These are phyloP conservation scores for Cebus imitator DNA, from an alignment of 2,113 vertebrate genomes.

Conservation along the genomic window DNA sequence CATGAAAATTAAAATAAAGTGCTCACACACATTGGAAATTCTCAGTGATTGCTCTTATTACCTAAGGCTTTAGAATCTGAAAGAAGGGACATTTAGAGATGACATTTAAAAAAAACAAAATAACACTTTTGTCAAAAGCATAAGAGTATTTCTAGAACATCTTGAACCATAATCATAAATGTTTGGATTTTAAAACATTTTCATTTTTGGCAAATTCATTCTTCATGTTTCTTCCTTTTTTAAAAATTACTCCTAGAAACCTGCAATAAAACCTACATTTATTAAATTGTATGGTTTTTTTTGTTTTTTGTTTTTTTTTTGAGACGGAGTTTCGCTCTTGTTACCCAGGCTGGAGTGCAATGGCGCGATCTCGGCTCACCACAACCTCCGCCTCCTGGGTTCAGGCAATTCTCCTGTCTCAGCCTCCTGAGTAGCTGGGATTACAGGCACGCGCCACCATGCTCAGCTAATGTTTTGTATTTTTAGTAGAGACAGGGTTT, in stretches of 20 bases:
- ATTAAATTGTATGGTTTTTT: neutral
- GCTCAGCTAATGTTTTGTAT: too few relatives aligned
- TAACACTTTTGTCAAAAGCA: slow-evolving; percentile 17
- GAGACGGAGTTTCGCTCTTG: too few relatives aligned
- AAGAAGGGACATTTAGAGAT: slow-evolving; percentile 26
- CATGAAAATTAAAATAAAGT: slow-evolving; percentile 39
- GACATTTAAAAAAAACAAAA: neutral
- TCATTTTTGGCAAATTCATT: slow-evolving; percentile 51
- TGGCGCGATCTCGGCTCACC: too few relatives aligned
- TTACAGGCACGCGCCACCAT: too few relatives aligned
- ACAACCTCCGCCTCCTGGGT: too few relatives aligned
- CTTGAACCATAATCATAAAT: slow-evolving; percentile 43
- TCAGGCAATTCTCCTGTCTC: too few relatives aligned
- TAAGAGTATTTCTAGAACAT: slow-evolving; percentile 46
- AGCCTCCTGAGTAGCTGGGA: too few relatives aligned
- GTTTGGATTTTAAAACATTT: slow-evolving; percentile 35
- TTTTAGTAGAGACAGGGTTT: too few relatives aligned
- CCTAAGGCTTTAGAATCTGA: slow-evolving; percentile 37
- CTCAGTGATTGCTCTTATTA: slow-evolving; percentile 45
- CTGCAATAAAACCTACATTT: slow-evolving; percentile 12
- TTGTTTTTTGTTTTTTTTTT: too few relatives aligned
- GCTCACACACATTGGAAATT: neutral
- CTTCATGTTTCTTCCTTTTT: neutral
- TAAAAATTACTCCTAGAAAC: slow-evolving; percentile 25
- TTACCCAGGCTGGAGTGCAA: too few relatives aligned